Evolutionary conservation across 2,797 vertebrate genomes (phyloP).

Genomic region (Knipowitschia caucasica): DNA sequence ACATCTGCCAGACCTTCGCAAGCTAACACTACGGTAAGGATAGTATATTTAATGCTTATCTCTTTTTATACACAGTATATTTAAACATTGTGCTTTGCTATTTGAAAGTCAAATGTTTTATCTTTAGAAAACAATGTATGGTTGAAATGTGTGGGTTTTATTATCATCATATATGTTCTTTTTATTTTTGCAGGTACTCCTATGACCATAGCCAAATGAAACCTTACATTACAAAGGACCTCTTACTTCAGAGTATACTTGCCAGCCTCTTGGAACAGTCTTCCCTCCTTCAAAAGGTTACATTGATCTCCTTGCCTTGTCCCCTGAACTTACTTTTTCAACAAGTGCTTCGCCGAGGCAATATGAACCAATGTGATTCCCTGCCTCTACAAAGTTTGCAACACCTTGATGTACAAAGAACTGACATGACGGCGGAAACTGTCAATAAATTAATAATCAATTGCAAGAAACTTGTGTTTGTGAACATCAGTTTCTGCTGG

Average conservation of each 20-base stretch:
- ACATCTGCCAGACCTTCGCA: conserved; percentile 57
- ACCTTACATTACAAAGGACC: conserved; percentile 40
- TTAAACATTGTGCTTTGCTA: no score
- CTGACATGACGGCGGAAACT: conserved; percentile 59
- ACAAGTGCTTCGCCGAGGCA: conserved; percentile 23
- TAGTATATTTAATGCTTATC: not conserved
- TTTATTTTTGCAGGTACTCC: conserved; percentile 61
- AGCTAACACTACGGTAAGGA: conserved; percentile 70
- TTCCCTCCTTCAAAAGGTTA: conserved; percentile 63
- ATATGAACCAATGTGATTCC: not conserved
- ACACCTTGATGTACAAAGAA: conserved; percentile 54
- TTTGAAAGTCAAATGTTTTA: no score
- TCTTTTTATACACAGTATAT: not conserved
- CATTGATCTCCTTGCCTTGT: conserved; percentile 71
- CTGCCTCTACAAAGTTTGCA: conserved; percentile 43
- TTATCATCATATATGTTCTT: no score
- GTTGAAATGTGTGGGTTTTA: no score
- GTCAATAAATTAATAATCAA: conserved; percentile 41
- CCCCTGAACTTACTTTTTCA: conserved; percentile 63
- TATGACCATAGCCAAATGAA: conserved; percentile 55
- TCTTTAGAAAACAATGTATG: no score
- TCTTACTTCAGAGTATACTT: conserved; percentile 58
- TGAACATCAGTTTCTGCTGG: conserved; percentile 73
- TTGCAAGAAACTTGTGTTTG: conserved; percentile 47
- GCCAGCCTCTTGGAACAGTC: conserved; percentile 64